Evolutionary conservation across 92 coral and sea anemone genomes (phyloP).

Genomic region (Palythoa heliodiscus): DNA sequence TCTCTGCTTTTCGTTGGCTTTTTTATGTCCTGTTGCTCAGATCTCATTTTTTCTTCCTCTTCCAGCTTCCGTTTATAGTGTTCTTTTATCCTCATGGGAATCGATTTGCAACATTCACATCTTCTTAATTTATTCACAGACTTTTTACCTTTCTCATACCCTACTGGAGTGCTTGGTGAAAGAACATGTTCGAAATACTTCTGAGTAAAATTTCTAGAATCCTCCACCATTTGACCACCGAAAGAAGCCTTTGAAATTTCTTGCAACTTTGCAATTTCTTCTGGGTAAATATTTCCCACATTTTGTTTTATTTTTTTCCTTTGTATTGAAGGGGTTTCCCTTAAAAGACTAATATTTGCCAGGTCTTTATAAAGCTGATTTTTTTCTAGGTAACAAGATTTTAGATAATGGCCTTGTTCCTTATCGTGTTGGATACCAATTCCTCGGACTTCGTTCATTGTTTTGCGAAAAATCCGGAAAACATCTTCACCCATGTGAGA

Average conservation of each 20-base stretch:
- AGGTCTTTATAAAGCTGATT: constrained; percentile 80
- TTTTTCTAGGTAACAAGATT: constrained; percentile 72
- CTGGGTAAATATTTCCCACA: constrained; percentile 24
- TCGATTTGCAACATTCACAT: constrained; percentile 81
- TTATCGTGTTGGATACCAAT: constrained; percentile 67
- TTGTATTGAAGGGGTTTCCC: constrained; percentile 39
- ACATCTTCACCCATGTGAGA: constrained; percentile 78
- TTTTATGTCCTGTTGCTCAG: constrained; percentile 40
- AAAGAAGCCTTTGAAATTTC: constrained; percentile 3
- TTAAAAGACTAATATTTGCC: constrained; percentile 54
- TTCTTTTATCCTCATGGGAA: constrained; percentile 64
- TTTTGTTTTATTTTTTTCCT: constrained; percentile 19
- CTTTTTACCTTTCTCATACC: constrained; percentile 25
- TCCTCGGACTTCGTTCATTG: constrained; percentile 65
- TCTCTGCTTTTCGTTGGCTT: not conserved
- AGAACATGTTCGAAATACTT: constrained; percentile 5
- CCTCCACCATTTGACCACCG: not conserved
- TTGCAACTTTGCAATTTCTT: constrained; percentile 13
- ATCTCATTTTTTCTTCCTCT: constrained; percentile 46
- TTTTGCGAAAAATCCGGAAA: constrained; percentile 80
- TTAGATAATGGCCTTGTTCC: constrained; percentile 64
- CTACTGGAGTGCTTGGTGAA: constrained; percentile 15
- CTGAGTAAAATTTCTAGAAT: not conserved
- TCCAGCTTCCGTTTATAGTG: constrained; percentile 38
- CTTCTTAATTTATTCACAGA: constrained; percentile 64